Percentiles rank a stretch among this genome's conserved stretches.
Evolutionary conservation across 2,888 invertebrate species (phyloP).

Genomic region (Euclidia mi): DNA sequence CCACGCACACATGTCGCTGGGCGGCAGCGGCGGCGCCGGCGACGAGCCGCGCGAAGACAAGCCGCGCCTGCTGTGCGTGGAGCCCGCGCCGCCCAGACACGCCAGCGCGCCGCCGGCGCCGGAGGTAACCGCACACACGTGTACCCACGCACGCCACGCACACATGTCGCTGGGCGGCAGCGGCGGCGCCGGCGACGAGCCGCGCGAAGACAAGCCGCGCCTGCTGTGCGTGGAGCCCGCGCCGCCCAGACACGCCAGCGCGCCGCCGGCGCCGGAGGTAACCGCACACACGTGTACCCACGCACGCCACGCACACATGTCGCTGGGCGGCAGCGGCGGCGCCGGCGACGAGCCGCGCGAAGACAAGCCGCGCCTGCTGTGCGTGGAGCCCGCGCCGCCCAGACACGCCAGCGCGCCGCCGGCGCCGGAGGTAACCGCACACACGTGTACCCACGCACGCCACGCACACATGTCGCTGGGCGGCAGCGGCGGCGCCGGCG

Average conservation of each 20-base stretch:
- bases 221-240: constrained; percentile 56
- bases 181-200: too few relatives aligned
- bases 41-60: background rate
- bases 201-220: constrained; percentile 64
- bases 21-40: background rate
- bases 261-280: background rate
- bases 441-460: too few relatives aligned
- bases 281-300: background rate
- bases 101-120: constrained; percentile 12
- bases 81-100: constrained; percentile 25
- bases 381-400: constrained; percentile 27
- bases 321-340: too few relatives aligned
- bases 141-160: too few relatives aligned
- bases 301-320: too few relatives aligned
- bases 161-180: too few relatives aligned
- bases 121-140: background rate
- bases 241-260: constrained; percentile 58
- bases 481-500: too few relatives aligned
- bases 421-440: background rate
- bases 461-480: too few relatives aligned
- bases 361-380: constrained; percentile 54
- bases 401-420: background rate
- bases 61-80: constrained; percentile 44
- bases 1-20: too few relatives aligned
- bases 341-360: constrained; percentile 41